A percentile compares a stretch with the other conserved stretches of the same genome.
These are phyloP conservation scores for Lymantria dispar DNA, from an alignment of 2,888 invertebrate species.

Conservation along the genomic window DNA sequence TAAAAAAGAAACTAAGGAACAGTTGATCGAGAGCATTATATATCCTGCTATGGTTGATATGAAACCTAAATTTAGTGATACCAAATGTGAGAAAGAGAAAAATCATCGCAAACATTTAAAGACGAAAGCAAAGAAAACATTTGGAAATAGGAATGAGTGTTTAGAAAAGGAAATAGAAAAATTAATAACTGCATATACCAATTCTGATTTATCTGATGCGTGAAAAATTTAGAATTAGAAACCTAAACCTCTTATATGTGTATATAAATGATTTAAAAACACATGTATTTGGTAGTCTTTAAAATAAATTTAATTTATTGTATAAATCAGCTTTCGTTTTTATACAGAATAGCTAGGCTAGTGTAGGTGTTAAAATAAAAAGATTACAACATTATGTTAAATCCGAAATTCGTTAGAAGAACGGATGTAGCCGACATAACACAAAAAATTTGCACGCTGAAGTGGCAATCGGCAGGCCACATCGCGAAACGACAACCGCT, in stretches of 20 bases:
- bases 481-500: too few relatives aligned
- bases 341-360: background rate
- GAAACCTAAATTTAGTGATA: constrained; percentile 33
- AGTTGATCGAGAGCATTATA: constrained; percentile 52
- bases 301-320: constrained; percentile 29
- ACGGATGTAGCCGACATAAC: too few relatives aligned
- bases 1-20: constrained; percentile 43
- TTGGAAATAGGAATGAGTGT: constrained; percentile 41
- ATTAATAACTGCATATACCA: constrained; percentile 47
- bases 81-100: constrained; percentile 42
- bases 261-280: constrained; percentile 10
- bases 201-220: constrained; percentile 51
- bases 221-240: constrained; percentile 13
- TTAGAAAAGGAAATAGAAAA: constrained; percentile 67
- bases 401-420: too few relatives aligned
- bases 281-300: constrained; percentile 14
- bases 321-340: constrained; percentile 1
- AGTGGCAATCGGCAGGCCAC: too few relatives aligned
- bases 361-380: too few relatives aligned
- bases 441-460: too few relatives aligned
- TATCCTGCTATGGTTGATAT: constrained; percentile 41
- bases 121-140: constrained; percentile 51
- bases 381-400: too few relatives aligned
- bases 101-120: constrained; percentile 36
- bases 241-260: constrained; percentile 12